phyloP scores from a whole-genome alignment of 2,888 invertebrate species.

The Hanleya hanleyi region DNA sequence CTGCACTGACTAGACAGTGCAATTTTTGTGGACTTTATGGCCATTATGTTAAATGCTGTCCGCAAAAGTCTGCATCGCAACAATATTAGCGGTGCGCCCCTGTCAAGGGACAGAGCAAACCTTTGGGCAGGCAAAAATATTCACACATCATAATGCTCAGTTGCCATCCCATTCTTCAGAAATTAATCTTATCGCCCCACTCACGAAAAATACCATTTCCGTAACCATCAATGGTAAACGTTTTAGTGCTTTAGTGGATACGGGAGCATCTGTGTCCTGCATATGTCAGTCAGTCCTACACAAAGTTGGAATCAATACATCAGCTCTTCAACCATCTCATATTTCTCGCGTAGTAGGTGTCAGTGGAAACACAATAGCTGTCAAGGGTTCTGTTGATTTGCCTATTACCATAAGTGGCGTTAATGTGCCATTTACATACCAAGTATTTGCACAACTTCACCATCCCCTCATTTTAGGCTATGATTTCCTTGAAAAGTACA shows the following conservation, averaged over 20 bases:
- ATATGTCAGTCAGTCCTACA: background rate
- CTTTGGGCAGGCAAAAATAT: too few relatives aligned
- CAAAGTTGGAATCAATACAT: background rate
- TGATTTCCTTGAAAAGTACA: background rate
- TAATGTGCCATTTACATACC: background rate
- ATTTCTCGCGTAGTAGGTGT: background rate
- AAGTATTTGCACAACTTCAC: background rate
- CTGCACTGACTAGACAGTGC: background rate
- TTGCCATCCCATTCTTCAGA: too few relatives aligned
- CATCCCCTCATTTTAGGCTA: background rate
- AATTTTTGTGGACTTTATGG: background rate
- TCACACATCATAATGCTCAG: too few relatives aligned
- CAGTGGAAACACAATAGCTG: background rate
- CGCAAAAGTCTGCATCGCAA: background rate
- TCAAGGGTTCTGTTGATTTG: background rate
- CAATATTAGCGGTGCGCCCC: background rate
- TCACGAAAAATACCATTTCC: background rate
- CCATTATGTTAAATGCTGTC: background rate
- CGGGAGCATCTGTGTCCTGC: background rate
- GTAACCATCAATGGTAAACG: background rate
- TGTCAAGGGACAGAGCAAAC: too few relatives aligned
- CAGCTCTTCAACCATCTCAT: background rate
- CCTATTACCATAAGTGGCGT: background rate
- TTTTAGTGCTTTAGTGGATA: background rate
- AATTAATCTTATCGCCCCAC: background rate